These are phyloP conservation scores for Pterophyllum scalare DNA, from an alignment of 2,113 vertebrate species.

Conservation along the genomic window DNA sequence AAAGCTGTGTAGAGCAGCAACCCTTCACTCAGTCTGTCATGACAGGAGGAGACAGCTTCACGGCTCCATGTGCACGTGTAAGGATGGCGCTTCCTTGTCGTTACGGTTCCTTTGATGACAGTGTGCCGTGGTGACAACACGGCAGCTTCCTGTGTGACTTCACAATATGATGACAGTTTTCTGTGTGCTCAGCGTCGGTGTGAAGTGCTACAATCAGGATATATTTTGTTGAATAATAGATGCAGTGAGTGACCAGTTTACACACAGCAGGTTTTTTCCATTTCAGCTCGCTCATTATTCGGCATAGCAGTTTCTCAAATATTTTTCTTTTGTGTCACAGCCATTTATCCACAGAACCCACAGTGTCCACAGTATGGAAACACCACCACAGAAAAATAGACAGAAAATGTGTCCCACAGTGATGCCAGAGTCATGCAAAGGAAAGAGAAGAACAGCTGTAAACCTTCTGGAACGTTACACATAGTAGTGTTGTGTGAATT, in stretches of 20 bases:
- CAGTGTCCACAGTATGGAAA: neutral
- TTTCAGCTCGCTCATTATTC: conserved; percentile 48
- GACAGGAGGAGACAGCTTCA: neutral
- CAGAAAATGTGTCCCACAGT: conserved; percentile 20
- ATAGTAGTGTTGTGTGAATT: neutral
- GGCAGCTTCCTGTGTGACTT: conserved; percentile 38
- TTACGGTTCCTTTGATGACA: conserved; percentile 40
- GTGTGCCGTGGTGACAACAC: conserved; percentile 26
- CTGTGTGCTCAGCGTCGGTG: conserved; percentile 38
- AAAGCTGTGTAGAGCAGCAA: neutral
- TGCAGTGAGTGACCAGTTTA: conserved; percentile 47
- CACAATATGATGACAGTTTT: conserved; percentile 39
- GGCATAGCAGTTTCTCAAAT: conserved; percentile 37
- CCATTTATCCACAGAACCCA: conserved; percentile 27
- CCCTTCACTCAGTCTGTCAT: neutral
- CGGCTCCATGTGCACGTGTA: neutral
- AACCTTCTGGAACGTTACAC: neutral
- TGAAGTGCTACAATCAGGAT: conserved; percentile 56
- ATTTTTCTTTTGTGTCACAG: conserved; percentile 49
- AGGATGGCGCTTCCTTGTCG: conserved; percentile 26
- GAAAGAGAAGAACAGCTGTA: conserved; percentile 14
- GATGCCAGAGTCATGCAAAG: conserved; percentile 10
- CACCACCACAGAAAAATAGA: conserved; percentile 5
- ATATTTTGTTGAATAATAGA: conserved; percentile 52
- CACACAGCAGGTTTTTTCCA: conserved; percentile 58